Conservation (phyloP, 2,888 invertebrate genomes). For the Meganola albula region DNA sequence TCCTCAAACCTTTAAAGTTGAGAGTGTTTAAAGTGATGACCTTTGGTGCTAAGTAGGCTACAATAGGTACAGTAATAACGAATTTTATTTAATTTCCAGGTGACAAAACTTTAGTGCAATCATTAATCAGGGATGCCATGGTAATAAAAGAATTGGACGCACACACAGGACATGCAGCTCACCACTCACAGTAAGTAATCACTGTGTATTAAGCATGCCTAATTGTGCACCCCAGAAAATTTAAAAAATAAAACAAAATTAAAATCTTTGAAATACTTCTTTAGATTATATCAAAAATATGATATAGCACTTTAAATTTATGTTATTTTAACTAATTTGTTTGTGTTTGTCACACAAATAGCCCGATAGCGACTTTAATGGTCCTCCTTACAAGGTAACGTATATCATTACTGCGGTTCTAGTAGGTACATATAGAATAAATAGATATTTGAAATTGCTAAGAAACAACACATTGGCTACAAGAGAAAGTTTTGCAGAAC, state of each 20-base stretch:
- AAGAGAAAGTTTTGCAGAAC: not conserved
- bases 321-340: conserved; percentile 65
- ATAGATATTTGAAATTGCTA: conserved; percentile 13
- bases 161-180: conserved; percentile 80
- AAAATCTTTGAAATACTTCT: conserved; percentile 9
- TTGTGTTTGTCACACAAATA: conserved; percentile 86
- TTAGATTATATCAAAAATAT: conserved; percentile 27
- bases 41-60: too few species aligned
- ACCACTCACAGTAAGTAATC: conserved; percentile 88
- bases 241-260: not conserved
- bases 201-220: conserved; percentile 42
- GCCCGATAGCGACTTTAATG: conserved; percentile 97
- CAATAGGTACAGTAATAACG: too few species aligned
- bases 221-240: conserved; percentile 23
- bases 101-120: conserved; percentile 93
- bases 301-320: conserved; percentile 31
- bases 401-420: conserved; percentile 48
- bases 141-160: conserved; percentile 91
- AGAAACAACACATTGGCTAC: conserved; percentile 7
- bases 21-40: too few species aligned
- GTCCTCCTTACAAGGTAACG: conserved; percentile 95
- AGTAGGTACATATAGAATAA: conserved; percentile 39
- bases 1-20: too few species aligned
- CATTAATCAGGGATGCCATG: conserved; percentile 92
- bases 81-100: conserved; percentile 83